Conservation (phyloP, 2,888 invertebrate species). For the Diachrysia chrysitis region DNA sequence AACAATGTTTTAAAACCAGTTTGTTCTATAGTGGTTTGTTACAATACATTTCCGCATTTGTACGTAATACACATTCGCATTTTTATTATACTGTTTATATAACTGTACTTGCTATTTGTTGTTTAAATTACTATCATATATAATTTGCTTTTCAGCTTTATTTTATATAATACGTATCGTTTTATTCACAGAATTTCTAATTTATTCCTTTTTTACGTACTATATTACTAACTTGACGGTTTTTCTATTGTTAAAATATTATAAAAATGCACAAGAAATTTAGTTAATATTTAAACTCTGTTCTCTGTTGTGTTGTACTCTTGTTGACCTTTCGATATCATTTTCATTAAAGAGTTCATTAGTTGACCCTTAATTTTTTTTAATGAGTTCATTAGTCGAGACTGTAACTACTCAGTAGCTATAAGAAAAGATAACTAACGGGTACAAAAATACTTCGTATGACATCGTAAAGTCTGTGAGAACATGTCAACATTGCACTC, state of each 20-base stretch:
- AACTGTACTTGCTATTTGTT: slow-evolving; percentile 1
- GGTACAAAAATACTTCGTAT: not conserved
- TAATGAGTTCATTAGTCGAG: not conserved
- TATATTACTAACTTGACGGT: not conserved
- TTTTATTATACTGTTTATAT: not conserved
- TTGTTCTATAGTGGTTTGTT: slow-evolving; percentile 1
- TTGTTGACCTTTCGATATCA: too few species aligned
- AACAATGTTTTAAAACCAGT: slow-evolving; percentile 6
- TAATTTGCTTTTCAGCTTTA: slow-evolving; percentile 1
- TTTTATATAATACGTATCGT: not conserved
- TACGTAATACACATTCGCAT: not conserved
- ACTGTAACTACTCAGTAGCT: not conserved
- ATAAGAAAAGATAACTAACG: not conserved
- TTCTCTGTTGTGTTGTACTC: too few species aligned
- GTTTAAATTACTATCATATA: not conserved
- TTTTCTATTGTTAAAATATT: not conserved
- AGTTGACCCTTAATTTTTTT: not conserved
- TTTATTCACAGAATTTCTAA: not conserved
- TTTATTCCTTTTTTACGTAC: not conserved
- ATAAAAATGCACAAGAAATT: not conserved
- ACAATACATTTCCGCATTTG: not conserved
- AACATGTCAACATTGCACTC: not conserved
- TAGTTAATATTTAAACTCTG: too few species aligned
- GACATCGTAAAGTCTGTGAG: not conserved
- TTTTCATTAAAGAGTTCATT: not conserved